Conservation (phyloP, 1,140 invertebrate genomes). For the Drosophila navojoa region DNA sequence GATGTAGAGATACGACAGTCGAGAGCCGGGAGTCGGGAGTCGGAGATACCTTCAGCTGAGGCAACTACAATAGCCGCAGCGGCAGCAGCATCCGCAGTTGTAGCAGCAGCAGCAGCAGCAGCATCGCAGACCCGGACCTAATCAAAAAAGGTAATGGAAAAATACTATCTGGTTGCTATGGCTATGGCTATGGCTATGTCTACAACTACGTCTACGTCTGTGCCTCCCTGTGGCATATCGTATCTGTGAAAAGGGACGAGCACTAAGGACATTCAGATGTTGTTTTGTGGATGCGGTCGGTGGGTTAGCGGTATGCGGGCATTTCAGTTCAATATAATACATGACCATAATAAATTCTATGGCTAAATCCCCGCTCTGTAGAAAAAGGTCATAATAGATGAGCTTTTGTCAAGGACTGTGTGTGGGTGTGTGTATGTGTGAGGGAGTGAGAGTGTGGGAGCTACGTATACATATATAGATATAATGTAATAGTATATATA, state of each 20-base stretch:
- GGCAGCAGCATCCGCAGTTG: no score
- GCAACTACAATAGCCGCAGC: background rate
- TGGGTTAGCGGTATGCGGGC: slow-evolving; percentile 18
- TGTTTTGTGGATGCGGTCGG: slow-evolving; percentile 17
- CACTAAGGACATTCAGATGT: slow-evolving; percentile 37
- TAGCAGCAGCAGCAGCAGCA: no score
- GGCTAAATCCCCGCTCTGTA: slow-evolving; percentile 76
- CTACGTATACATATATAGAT: background rate
- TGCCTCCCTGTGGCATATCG: slow-evolving; percentile 10
- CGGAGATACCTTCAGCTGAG: slow-evolving; percentile 4
- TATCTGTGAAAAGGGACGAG: slow-evolving; percentile 37
- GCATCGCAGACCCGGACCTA: slow-evolving; percentile 45
- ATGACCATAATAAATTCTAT: slow-evolving; percentile 81
- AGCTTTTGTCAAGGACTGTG: slow-evolving; percentile 54
- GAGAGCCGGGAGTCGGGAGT: slow-evolving; percentile 34
- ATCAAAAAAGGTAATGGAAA: slow-evolving; percentile 77
- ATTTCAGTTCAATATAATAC: slow-evolving; percentile 71
- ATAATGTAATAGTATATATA: background rate
- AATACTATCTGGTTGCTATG: slow-evolving; percentile 63
- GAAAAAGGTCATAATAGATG: slow-evolving; percentile 82
- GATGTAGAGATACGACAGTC: slow-evolving; percentile 62
- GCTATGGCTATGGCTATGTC: background rate
- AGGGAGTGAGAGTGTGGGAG: slow-evolving; percentile 4
- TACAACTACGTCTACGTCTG: background rate
- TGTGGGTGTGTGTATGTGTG: slow-evolving; percentile 11